Evolutionary conservation across 2,888 invertebrate species (phyloP), one percentile per base, ranked within the genome.

Genomic region (Melinaea menophilus): DNA sequence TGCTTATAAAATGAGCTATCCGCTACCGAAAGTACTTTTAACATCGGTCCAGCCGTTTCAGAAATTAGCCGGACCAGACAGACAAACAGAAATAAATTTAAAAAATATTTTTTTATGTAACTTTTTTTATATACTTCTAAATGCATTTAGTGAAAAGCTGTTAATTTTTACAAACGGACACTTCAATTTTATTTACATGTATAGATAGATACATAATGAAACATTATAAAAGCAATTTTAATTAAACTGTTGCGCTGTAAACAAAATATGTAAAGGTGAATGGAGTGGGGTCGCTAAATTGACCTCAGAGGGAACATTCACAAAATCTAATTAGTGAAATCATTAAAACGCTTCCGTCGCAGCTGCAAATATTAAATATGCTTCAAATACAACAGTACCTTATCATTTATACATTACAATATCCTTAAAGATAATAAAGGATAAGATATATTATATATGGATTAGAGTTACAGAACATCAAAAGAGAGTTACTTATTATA

Each of bases 281-380:
- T 75, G 77, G 78, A 79, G 74, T 76, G 75, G 74, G 70, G 74
- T 72, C 71, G 74, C 74, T 76, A 64, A 79, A 79, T 79, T 74
- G 77, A 70, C 74, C 81, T 75, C 80, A 61, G 73, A 77, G 79
- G 81, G 74, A 74, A 74, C 78, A 77, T 83, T 80, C 79, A 79
- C 79, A 82, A 79, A 22, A 72, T 76, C 79, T 82, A 82, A 83
- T 82, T 82, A 81, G 74, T 73, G 72, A 76, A 75, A 76, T 79
- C 79, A 80, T 82, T 80, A 81, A 79, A 75, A 78, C 75, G 75
- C 74, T 76, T 73, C 73, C 67, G 61, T 69, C 73, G 69, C 72
- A 73, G 70, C 70, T 71, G 72, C 65, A 63, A 62, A 57, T 64
- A 62, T 61, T 64, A 62, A 58, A 62, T 59, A 66, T 60, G 63